Evolutionary conservation across 2,797 vertebrate genomes (phyloP).

Genomic region (Melanogrammus aeglefinus): DNA sequence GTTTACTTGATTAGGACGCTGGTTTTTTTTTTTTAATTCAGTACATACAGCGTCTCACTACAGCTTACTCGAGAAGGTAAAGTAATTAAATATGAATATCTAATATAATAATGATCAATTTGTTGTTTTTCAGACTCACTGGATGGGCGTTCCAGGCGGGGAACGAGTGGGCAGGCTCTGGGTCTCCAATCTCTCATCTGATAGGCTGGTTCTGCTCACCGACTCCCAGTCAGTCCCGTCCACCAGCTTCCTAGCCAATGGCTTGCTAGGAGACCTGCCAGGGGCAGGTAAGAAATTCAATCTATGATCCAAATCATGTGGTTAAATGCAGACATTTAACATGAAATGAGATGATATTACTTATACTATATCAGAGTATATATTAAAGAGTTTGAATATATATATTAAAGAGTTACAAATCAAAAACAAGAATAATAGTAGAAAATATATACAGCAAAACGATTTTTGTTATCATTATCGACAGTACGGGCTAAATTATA

Average conservation of each 20-base stretch:
- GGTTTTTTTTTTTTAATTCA: background rate
- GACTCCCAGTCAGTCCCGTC: constrained; percentile 91
- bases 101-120: background rate
- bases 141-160: constrained; percentile 93
- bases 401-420: too few relatives aligned
- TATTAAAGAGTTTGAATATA: too few relatives aligned
- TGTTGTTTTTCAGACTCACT: constrained; percentile 76
- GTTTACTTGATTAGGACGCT: background rate
- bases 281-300: background rate
- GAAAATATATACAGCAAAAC: too few relatives aligned
- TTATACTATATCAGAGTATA: background rate
- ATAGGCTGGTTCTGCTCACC: constrained; percentile 92
- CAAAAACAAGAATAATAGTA: too few relatives aligned
- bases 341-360: background rate
- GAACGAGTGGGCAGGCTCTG: constrained; percentile 94
- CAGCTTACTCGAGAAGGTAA: background rate
- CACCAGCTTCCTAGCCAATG: constrained; percentile 86
- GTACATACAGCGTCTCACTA: background rate
- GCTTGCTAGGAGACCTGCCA: constrained; percentile 93
- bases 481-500: too few relatives aligned
- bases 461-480: too few relatives aligned
- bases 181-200: constrained; percentile 94
- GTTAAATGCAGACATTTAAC: background rate
- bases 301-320: background rate
- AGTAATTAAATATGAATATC: background rate